These are phyloP conservation scores for Maconellicoccus hirsutus DNA, from an alignment of 1,140 invertebrate species.

Conservation along the genomic window DNA sequence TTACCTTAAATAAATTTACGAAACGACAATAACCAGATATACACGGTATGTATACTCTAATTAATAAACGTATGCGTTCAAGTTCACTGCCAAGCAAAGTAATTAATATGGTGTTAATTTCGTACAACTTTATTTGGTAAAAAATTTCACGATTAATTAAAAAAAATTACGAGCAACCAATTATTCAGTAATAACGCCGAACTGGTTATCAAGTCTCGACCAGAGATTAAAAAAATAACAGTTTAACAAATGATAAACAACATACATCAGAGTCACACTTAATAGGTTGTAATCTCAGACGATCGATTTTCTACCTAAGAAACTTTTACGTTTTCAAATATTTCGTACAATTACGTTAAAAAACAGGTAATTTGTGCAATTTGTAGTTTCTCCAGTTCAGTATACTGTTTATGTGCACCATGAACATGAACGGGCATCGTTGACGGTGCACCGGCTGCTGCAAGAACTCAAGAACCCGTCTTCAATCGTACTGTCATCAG, in stretches of 20 bases:
- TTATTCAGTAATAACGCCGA: not conserved
- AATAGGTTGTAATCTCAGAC: too few relatives aligned
- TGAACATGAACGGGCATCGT: not conserved
- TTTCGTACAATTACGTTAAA: not conserved
- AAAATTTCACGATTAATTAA: not conserved
- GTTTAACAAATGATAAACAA: not conserved
- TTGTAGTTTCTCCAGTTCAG: conserved; percentile 8
- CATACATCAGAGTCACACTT: too few relatives aligned
- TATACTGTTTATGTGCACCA: not conserved
- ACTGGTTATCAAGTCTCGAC: not conserved
- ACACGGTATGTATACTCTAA: too few relatives aligned
- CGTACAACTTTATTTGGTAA: not conserved
- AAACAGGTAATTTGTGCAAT: not conserved
- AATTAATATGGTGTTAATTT: not conserved
- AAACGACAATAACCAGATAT: too few relatives aligned
- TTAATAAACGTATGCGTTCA: not conserved
- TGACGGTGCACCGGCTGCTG: too few relatives aligned
- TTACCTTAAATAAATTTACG: too few relatives aligned
- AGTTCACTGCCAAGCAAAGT: not conserved
- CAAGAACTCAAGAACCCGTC: not conserved
- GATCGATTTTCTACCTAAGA: not conserved
- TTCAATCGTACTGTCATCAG: not conserved
- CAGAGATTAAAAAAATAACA: not conserved
- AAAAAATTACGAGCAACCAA: not conserved
- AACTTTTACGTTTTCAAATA: not conserved